These are phyloP conservation scores for Anisognathus igniventris DNA, from an alignment of 2,797 vertebrate species.

Conservation along the genomic window DNA sequence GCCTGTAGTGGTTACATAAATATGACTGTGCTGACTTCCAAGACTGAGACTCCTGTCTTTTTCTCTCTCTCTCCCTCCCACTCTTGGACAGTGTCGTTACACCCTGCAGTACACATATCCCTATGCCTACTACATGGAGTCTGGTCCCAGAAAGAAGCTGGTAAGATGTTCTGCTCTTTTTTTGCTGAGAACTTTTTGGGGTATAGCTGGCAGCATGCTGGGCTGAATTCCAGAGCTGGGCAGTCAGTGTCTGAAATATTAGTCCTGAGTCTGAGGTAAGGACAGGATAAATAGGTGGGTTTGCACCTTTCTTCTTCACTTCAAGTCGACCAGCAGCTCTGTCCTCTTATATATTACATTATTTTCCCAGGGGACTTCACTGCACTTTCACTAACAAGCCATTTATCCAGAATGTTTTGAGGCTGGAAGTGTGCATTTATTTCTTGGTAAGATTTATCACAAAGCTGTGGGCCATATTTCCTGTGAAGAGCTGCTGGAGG, in stretches of 20 bases:
- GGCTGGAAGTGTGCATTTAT: not conserved
- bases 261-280: not conserved
- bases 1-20: not conserved
- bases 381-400: conserved; percentile 2
- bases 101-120: conserved; percentile 99
- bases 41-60: not conserved
- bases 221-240: not conserved
- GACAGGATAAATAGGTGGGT: not conserved
- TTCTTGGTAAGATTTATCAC: not conserved
- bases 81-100: conserved; percentile 88
- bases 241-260: not conserved
- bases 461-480: not conserved
- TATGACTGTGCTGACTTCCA: not conserved
- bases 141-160: conserved; percentile 96
- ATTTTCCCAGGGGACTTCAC: not conserved
- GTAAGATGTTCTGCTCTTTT: conserved; percentile 74
- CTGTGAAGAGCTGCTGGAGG: not conserved
- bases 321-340: not conserved
- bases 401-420: conserved; percentile 26
- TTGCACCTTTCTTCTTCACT: not conserved
- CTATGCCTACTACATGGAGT: conserved; percentile 99
- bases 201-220: not conserved
- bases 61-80: not conserved
- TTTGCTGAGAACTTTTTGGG: not conserved
- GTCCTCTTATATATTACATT: not conserved